phyloP scores from a whole-genome alignment of 2,797 vertebrate species.

The Hypotaenidia philippensis region DNA sequence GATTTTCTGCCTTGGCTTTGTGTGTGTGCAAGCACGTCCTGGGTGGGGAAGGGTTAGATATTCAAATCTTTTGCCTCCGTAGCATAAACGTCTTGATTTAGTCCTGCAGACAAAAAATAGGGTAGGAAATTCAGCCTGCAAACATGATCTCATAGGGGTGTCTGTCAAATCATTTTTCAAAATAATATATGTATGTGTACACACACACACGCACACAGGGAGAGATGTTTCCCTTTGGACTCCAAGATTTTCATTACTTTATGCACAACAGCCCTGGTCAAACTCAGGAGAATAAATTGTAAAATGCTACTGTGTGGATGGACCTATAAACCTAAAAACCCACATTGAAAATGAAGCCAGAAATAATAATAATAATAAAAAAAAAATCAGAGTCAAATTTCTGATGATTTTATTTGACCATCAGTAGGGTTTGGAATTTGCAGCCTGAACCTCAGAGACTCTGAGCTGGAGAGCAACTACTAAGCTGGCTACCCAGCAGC shows the following conservation, averaged over 20 bases:
- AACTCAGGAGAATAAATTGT: background rate
- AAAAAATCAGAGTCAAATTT: background rate
- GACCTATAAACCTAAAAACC: background rate
- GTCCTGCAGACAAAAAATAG: background rate
- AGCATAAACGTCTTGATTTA: constrained; percentile 1
- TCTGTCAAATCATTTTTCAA: constrained; percentile 36
- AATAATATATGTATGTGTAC: background rate
- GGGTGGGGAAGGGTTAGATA: constrained; percentile 5
- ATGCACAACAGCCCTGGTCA: background rate
- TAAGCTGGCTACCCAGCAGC: constrained; percentile 43
- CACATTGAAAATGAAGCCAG: background rate
- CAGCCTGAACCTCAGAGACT: background rate
- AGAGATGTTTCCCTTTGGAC: constrained; percentile 26
- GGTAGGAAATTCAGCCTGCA: constrained; percentile 23
- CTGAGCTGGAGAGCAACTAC: background rate
- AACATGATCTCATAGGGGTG: background rate
- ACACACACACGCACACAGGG: background rate
- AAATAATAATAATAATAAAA: too few species aligned
- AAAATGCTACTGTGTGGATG: background rate
- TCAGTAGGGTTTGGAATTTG: background rate
- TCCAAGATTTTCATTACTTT: constrained; percentile 5
- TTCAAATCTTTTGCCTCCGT: background rate
- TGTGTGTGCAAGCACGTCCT: background rate
- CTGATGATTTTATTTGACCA: background rate
- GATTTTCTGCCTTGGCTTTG: constrained; percentile 42